Evolutionary conservation across 2,113 vertebrate species (phyloP).

Genomic region (Anolis carolinensis): DNA sequence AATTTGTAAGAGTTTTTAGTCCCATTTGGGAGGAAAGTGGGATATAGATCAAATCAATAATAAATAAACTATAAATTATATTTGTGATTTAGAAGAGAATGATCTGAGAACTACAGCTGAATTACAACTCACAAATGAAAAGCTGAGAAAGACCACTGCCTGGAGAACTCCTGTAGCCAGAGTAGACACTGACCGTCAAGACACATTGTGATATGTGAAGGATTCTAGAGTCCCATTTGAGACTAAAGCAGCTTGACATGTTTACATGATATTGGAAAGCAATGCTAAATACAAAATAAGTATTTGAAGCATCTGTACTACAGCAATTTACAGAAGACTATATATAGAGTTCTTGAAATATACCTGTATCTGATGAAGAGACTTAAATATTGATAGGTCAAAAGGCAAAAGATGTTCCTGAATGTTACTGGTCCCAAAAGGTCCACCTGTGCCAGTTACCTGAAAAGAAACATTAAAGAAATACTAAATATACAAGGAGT

Average conservation of each 20-base stretch:
- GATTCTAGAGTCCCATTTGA: no score
- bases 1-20: no score
- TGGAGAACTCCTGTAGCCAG: background rate
- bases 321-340: background rate
- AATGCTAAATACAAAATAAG: background rate
- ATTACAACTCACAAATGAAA: no score
- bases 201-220: no score
- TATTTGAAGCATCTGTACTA: background rate
- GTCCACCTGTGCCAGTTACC: constrained; percentile 87
- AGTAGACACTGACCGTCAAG: no score
- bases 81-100: background rate
- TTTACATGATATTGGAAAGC: background rate
- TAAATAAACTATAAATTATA: background rate
- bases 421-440: constrained; percentile 94
- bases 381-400: constrained; percentile 94
- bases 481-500: constrained; percentile 13
- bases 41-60: no score
- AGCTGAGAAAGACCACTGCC: background rate
- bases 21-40: no score
- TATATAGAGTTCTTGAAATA: background rate
- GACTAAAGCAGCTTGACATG: background rate
- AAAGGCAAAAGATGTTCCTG: constrained; percentile 88
- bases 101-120: background rate
- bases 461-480: constrained; percentile 58
- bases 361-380: constrained; percentile 96